phyloP scores from a whole-genome alignment of 2,797 vertebrate genomes.

The Ceryle rudis region DNA sequence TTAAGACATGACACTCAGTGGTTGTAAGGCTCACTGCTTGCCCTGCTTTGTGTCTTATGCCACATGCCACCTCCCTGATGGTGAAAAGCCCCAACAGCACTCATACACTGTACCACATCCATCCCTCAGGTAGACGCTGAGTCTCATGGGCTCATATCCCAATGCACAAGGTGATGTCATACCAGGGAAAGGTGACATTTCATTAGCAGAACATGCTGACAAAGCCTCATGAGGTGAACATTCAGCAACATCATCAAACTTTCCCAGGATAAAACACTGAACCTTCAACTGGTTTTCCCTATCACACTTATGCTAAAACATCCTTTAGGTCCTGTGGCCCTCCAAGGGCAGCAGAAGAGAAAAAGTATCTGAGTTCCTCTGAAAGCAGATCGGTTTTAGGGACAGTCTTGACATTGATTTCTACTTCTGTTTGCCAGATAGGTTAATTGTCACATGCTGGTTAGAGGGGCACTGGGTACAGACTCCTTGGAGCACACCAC shows the following conservation, averaged over 20 bases:
- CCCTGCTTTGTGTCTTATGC: background rate
- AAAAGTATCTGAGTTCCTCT: background rate
- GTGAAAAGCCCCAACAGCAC: background rate
- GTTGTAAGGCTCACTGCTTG: background rate
- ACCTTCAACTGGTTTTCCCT: background rate
- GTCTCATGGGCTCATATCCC: background rate
- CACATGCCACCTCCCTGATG: background rate
- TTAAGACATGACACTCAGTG: background rate
- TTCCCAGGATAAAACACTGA: background rate
- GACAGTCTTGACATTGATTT: background rate
- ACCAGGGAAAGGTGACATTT: conserved; percentile 30
- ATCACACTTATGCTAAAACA: background rate
- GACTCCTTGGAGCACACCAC: background rate
- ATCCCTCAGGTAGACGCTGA: background rate
- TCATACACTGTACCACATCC: background rate
- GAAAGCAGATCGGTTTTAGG: background rate
- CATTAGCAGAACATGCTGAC: conserved; percentile 50
- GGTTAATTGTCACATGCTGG: background rate
- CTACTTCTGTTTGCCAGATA: background rate
- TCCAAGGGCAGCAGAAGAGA: background rate
- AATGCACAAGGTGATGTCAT: background rate
- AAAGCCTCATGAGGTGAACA: background rate
- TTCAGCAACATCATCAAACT: conserved; percentile 29
- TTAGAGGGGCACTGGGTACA: background rate
- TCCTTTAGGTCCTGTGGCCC: background rate